Evolutionary conservation across 2,113 vertebrate species (phyloP).

Genomic region (Dascyllus trimaculatus): DNA sequence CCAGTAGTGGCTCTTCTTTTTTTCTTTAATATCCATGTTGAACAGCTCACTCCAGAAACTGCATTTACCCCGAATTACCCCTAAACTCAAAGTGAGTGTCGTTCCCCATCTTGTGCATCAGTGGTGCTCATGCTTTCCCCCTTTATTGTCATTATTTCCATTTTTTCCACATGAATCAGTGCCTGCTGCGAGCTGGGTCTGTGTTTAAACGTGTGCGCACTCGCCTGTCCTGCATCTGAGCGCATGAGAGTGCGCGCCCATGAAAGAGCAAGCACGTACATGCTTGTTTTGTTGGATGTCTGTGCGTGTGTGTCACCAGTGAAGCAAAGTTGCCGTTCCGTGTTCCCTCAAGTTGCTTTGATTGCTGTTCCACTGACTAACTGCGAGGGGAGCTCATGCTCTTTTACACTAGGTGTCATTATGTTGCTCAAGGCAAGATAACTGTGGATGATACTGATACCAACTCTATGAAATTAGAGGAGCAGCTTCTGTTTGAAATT

Average conservation of each 20-base stretch:
- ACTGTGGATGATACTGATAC: conserved; percentile 80
- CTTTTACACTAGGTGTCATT: conserved; percentile 79
- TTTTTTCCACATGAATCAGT: conserved; percentile 6
- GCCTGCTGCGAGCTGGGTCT: conserved; percentile 25
- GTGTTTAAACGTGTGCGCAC: conserved; percentile 24
- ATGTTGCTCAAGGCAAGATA: conserved; percentile 79
- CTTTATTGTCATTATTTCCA: background rate
- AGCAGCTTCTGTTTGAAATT: conserved; percentile 67
- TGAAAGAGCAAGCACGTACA: conserved; percentile 27
- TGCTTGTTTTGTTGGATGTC: conserved; percentile 42
- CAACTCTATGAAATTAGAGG: conserved; percentile 75
- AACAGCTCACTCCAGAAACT: conserved; percentile 43
- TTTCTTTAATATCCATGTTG: conserved; percentile 1
- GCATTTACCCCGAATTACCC: conserved; percentile 4
- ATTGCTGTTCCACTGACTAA: conserved; percentile 75
- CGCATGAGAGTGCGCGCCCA: conserved; percentile 12
- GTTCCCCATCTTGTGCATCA: background rate
- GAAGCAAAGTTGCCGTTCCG: conserved; percentile 74
- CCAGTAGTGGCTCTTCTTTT: background rate
- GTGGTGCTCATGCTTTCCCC: conserved; percentile 13
- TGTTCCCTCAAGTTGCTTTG: conserved; percentile 71
- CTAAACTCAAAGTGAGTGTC: conserved; percentile 43
- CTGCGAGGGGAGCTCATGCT: conserved; percentile 87
- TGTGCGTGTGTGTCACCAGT: conserved; percentile 52
- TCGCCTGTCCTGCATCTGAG: conserved; percentile 12